Base-by-base conservation (phyloP, 2,113 vertebrate species). In the Zootoca vivipara region DNA sequence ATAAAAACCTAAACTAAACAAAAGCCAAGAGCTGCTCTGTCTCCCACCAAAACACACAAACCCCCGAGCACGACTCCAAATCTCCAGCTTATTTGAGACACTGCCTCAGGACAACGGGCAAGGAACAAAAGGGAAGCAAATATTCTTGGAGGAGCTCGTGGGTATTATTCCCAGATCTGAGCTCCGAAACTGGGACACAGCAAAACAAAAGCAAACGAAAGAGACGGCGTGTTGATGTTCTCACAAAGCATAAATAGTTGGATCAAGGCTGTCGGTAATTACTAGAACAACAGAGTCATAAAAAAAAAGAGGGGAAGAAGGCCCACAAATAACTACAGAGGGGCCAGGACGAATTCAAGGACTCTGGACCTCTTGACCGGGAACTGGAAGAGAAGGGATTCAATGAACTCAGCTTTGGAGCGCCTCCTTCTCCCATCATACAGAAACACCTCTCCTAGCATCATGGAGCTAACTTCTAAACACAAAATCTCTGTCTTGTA, bases 221-320 rank as follows among this genome's bases (percentile, higher is more conserved):
- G 79, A 82, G 26, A 82, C 92, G 89, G 72, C 85, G 88, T 84
- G 93, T 79, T 89, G 88, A 93, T 90, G 78, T 92, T 95, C 94
- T 91, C 93, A 93, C 93, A 95, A 95, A 93, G 92, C 93, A 93
- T 91, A 93, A 93, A 88, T 93, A 91, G 93, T 93, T 94, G 93
- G 92, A 95, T 94, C 86, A 89, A 94, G 90, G 87, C 93, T 1
- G 65, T 78, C 85, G 90, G 93, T 90, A 94, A 92, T 91, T 93
- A 89, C 93, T 93, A 92, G 92, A 94, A 94, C 92, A 95, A 93
- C 91, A 87, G 90, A 95, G 93, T 92, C 93, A 95, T 92, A 95
- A 95, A 95, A 95, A 95, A 95, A 52, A 52, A 52, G 46, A 80
- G 77, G 89, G 85, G 93, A 78, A 90, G n/a, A 91, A 82, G 86